Conservation (phyloP, 2,888 invertebrate species). For the Spilosoma lubricipeda region DNA sequence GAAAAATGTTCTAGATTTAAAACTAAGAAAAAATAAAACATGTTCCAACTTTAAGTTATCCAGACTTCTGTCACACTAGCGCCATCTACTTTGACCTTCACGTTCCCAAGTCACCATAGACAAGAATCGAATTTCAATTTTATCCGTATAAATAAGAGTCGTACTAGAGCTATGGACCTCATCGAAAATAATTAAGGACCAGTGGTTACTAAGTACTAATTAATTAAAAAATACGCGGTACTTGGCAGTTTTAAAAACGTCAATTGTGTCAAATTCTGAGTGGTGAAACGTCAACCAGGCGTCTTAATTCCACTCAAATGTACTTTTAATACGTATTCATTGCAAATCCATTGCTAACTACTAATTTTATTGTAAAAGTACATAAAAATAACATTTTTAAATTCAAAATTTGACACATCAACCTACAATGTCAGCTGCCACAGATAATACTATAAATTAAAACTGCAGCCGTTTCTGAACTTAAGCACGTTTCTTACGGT, state of each 20-base stretch:
- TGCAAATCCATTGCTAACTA: not conserved
- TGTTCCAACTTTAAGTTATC: not conserved
- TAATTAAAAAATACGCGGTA: constrained; percentile 31
- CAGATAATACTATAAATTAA: constrained; percentile 47
- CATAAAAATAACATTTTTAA: not conserved
- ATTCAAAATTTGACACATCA: constrained; percentile 34
- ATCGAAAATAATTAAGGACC: constrained; percentile 35
- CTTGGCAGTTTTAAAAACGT: constrained; percentile 47
- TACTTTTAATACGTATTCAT: not conserved
- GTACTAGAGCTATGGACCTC: constrained; percentile 26
- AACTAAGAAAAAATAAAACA: not conserved
- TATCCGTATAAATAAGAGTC: constrained; percentile 17
- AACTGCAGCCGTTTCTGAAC: constrained; percentile 53
- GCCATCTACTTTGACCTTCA: not conserved
- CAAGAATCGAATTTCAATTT: constrained; percentile 1
- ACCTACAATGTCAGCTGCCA: constrained; percentile 42
- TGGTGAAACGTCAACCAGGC: not conserved
- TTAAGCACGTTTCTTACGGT: constrained; percentile 67
- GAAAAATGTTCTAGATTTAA: not conserved
- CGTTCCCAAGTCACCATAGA: not conserved
- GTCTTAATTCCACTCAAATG: not conserved
- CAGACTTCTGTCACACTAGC: constrained; percentile 5
- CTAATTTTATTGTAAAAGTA: not conserved
- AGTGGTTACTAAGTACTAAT: constrained; percentile 47
- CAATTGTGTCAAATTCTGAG: constrained; percentile 26